Base-by-base conservation (phyloP, 2,888 invertebrate species). In the Trissoscelio sp. region DNA sequence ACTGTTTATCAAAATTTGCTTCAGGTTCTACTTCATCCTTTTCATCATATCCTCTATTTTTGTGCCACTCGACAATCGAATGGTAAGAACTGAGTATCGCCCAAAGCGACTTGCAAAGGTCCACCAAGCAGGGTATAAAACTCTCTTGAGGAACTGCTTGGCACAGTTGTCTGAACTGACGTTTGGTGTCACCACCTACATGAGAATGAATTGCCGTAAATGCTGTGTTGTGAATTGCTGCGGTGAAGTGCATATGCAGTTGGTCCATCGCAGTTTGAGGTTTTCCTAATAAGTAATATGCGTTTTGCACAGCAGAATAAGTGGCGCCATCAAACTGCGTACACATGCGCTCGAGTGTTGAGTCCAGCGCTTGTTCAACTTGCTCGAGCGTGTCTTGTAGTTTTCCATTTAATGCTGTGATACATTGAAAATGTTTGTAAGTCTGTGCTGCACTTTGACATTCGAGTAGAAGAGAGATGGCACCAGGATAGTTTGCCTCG, bases 181-280 rank as follows among this genome's bases (percentile, higher is more conserved):
- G 94, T 85, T 95, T 95, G 3, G 92, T 92, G 69, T 93, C 93
- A 48, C 93, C 93, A 51, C 92, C 92, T 1, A 89, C 93, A 86
- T 93, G 94, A 0, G 92, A 92, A 78, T 93, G 93, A 0, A 95
- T 92, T 0, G 94, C 93, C 48, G 93, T 93, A 20, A 94, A 94
- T 0, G 97, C 95, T 0, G 95, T 94, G 81, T 95, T 96, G 84
- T 97, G 98, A 12, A 99, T 96, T 0, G 97, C 96, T 42, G 97
- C 97, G 0, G 97, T 96, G 87, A 97, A 98, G 90, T 98, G 98
- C 94, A 99, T 98, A 85, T 97, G 97, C 7, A 99, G 91, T 90
- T 98, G 98, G 90, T 99, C 98, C 94, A 98, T 96, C 0, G 98
- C 97, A 1, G 96, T 95, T 91, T 98, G 95, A 0, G 96, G 97